A percentile compares a stretch with the other conserved stretches of the same genome.
Conservation (phyloP, 2,888 invertebrate species). For the Pammene aurita region DNA sequence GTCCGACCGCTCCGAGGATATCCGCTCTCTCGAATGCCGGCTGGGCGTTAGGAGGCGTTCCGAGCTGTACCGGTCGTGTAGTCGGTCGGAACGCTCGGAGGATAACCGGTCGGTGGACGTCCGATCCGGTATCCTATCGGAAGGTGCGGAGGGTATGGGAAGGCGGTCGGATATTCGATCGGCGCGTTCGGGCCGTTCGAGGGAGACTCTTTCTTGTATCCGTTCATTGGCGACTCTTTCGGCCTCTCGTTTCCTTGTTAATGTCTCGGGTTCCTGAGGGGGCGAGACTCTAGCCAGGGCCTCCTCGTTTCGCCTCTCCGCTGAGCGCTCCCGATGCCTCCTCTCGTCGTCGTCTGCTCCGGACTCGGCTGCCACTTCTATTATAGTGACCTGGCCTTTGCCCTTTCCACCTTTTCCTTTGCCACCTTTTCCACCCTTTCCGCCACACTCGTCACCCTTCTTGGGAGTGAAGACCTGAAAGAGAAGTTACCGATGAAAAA, state of each 20-base stretch:
- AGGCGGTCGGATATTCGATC: slow-evolving; percentile 51
- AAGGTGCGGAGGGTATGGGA: slow-evolving; percentile 44
- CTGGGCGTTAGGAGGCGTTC: slow-evolving; percentile 47
- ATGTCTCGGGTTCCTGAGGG: slow-evolving; percentile 59
- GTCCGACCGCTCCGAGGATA: slow-evolving; percentile 47
- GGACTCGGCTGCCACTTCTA: slow-evolving; percentile 80
- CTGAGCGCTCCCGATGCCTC: slow-evolving; percentile 67
- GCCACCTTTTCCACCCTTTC: slow-evolving; percentile 88
- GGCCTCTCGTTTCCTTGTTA: slow-evolving; percentile 53
- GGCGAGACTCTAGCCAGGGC: slow-evolving; percentile 70
- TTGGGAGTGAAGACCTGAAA: slow-evolving; percentile 79
- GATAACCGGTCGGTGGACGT: slow-evolving; percentile 43
- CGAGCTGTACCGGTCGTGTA: slow-evolving; percentile 44
- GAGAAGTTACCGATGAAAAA: slow-evolving; percentile 17
- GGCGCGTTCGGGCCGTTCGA: slow-evolving; percentile 43
- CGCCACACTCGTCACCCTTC: slow-evolving; percentile 87
- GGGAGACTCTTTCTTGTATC: slow-evolving; percentile 42
- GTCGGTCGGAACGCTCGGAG: slow-evolving; percentile 48
- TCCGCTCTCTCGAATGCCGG: slow-evolving; percentile 47
- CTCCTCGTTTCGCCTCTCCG: slow-evolving; percentile 67
- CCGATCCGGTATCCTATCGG: slow-evolving; percentile 46
- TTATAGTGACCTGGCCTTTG: slow-evolving; percentile 88
- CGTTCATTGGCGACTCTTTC: slow-evolving; percentile 53
- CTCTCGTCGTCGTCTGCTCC: slow-evolving; percentile 73
- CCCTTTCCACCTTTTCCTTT: slow-evolving; percentile 89